Conservation (phyloP, 2,113 vertebrate genomes). For the Parus major region DNA sequence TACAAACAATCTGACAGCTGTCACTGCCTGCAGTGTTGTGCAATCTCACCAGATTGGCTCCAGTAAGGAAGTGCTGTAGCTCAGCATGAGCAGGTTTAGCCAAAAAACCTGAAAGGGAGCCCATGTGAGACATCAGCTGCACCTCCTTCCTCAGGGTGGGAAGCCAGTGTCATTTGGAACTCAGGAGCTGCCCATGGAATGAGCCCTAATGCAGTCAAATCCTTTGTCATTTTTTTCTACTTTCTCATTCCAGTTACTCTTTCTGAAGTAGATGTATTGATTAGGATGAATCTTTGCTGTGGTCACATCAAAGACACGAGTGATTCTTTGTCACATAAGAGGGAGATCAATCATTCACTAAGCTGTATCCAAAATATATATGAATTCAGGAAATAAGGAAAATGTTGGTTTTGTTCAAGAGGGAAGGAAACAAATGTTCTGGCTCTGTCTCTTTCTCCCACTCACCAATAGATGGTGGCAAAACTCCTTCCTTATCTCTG, state of each 20-base stretch:
- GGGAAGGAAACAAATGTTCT: not conserved
- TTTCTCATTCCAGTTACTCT: not conserved
- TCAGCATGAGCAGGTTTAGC: not conserved
- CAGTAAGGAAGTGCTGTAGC: not conserved
- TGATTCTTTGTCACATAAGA: not conserved
- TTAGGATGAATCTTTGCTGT: not conserved
- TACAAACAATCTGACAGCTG: not conserved
- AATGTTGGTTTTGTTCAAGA: not conserved
- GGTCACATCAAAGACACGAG: accelerated
- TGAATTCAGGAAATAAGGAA: not conserved
- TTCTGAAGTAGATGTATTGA: not conserved
- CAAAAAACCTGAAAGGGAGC: accelerated
- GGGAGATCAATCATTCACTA: not conserved
- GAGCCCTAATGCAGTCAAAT: not conserved
- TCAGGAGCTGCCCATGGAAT: not conserved
- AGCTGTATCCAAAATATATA: not conserved
- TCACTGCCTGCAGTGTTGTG: not conserved
- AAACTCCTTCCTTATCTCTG: conserved; percentile 1
- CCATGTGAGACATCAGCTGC: not conserved
- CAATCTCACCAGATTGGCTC: not conserved
- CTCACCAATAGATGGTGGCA: conserved; percentile 44
- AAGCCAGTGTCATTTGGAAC: not conserved
- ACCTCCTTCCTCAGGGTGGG: not conserved
- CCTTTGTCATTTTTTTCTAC: not conserved
- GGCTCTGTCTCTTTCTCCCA: not conserved